Conservation (phyloP, 1,140 invertebrate genomes). For the Steinernema khuongi region DNA sequence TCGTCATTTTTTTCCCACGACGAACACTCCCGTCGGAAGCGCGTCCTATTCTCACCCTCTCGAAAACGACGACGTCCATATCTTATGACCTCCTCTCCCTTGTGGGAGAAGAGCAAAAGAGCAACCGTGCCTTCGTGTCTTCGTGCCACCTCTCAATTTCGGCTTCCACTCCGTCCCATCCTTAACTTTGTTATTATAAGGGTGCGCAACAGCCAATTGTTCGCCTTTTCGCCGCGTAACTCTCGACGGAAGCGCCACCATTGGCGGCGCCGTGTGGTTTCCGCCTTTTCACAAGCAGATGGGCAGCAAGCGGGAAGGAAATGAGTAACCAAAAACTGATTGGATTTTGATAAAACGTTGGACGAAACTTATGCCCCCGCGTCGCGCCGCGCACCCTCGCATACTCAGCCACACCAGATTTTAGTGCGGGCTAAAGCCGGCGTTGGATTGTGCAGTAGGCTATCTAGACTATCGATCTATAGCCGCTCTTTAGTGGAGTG, state of each 20-base stretch:
- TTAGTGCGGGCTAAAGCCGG: constrained; percentile 14
- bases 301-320: not conserved
- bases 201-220: not conserved
- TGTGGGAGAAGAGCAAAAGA: not conserved
- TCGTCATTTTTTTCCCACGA: not conserved
- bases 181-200: not conserved
- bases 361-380: constrained; percentile 10
- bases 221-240: not conserved
- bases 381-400: constrained; percentile 8
- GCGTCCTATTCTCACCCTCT: not conserved
- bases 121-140: no score
- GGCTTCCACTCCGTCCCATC: not conserved
- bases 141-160: not conserved
- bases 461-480: constrained; percentile 17
- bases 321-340: constrained; percentile 4
- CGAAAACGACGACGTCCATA: not conserved
- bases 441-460: constrained; percentile 12
- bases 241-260: constrained; percentile 3
- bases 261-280: not conserved
- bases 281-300: not conserved
- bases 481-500: constrained; percentile 8
- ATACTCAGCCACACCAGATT: not conserved
- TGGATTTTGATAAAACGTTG: constrained; percentile 13
- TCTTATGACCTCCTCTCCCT: constrained; percentile 2
- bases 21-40: not conserved